Percentiles rank a stretch among this genome's conserved stretches.
These are phyloP conservation scores for Miopithecus talapoin DNA, from an alignment of 2,797 vertebrate genomes.

Conservation along the genomic window DNA sequence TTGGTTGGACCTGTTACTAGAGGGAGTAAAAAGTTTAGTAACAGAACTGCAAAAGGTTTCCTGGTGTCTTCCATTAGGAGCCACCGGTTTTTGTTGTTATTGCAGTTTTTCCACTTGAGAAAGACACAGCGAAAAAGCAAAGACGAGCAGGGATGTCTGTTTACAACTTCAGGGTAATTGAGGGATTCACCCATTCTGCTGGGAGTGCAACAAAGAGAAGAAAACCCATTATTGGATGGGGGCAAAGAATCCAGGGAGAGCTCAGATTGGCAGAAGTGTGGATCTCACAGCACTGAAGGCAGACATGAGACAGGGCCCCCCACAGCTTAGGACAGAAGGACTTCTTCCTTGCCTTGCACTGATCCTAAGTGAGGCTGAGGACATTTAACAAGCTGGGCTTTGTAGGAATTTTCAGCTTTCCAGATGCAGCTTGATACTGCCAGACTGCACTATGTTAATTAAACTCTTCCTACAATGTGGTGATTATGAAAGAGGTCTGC, in stretches of 20 bases:
- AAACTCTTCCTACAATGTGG: conserved; percentile 22
- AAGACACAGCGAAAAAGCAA: conserved; percentile 26
- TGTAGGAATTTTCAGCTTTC: conserved; percentile 37
- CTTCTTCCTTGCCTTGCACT: not conserved
- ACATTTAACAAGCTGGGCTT: conserved; percentile 23
- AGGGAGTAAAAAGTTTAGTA: not conserved
- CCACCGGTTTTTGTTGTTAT: not conserved
- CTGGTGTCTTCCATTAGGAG: not conserved
- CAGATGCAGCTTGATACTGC: conserved; percentile 43
- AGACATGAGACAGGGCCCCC: not conserved
- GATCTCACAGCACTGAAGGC: not conserved
- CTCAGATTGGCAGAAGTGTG: conserved; percentile 46
- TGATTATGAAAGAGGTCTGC: conserved; percentile 6
- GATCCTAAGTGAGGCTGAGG: not conserved
- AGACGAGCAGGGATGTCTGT: not conserved
- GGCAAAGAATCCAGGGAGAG: conserved; percentile 31
- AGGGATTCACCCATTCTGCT: conserved; percentile 53
- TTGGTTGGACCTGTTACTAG: not conserved
- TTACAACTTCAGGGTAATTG: conserved; percentile 47
- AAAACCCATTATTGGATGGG: conserved; percentile 21
- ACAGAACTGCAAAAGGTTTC: not conserved
- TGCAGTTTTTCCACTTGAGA: conserved; percentile 61
- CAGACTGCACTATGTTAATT: conserved; percentile 62
- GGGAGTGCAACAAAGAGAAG: conserved; percentile 40
- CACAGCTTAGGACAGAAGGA: not conserved